Evolutionary conservation across 2,888 invertebrate species (phyloP).

Genomic region (Odiellus spinosus): DNA sequence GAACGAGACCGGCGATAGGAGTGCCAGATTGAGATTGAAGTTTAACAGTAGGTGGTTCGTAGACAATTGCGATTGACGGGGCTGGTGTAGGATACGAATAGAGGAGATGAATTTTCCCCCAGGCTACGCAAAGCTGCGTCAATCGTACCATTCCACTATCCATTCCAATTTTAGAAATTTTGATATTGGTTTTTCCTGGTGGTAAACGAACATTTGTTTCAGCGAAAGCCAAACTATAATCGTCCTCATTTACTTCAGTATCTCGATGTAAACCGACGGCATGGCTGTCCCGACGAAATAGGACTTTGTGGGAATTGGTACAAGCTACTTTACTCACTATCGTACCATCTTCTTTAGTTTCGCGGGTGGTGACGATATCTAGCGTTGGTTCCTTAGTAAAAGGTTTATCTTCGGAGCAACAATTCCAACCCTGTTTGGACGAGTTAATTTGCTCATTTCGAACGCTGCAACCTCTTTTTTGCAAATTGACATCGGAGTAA

Average conservation of each 20-base stretch:
- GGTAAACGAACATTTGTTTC: constrained; percentile 29
- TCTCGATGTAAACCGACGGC: constrained; percentile 42
- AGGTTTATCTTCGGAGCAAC: too few relatives aligned
- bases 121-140: constrained; percentile 15
- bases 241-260: constrained; percentile 46
- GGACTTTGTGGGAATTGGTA: constrained; percentile 37
- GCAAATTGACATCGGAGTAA: too few relatives aligned
- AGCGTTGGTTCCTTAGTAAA: neutral
- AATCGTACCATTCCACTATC: constrained; percentile 9
- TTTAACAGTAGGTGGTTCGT: constrained; percentile 9
- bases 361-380: neutral
- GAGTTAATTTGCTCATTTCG: too few relatives aligned
- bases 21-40: constrained; percentile 36
- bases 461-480: too few relatives aligned
- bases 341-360: constrained; percentile 5
- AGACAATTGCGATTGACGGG: constrained; percentile 11
- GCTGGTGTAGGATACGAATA: constrained; percentile 7
- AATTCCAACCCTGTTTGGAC: too few relatives aligned
- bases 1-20: constrained; percentile 62
- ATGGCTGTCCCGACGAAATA: constrained; percentile 33
- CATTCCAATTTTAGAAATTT: constrained; percentile 29
- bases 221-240: constrained; percentile 44
- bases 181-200: constrained; percentile 33
- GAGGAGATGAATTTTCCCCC: constrained; percentile 16
- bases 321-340: constrained; percentile 33